Evolutionary conservation across 2,888 invertebrate genomes (phyloP), one percentile per base, ranked within the genome.

Genomic region (Sipha maydis): DNA sequence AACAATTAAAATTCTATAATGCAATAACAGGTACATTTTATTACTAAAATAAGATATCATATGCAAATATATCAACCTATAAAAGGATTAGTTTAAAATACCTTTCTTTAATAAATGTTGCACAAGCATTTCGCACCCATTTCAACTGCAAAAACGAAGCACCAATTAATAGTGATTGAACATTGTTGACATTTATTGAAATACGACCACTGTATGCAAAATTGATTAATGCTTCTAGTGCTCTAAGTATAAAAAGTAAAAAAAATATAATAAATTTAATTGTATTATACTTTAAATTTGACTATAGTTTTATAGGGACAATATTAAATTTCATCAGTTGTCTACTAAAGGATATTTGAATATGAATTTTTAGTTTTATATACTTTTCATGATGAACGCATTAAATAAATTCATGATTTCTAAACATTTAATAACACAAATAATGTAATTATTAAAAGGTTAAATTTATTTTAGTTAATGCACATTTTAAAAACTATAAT

Each of bases 171-270:
- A 97, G 93, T 90, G 95, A 95, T 91, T 97, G 97, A 0, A 97
- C 97, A 92, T 97, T 97, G 90, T 94, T 94, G 90, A 95, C 95
- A 91, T 95, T 95, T 88, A 97, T 94, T 89, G 94, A 94, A 14
- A 97, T 94, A 90, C 94, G 93, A 2, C 95, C 97, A 90, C 95
- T 96, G 92, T 97, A 97, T 0, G 97, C 96, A 93, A 95, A 97
- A 92, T 96, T 96, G 71, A 97, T 95, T 82, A 97, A 92, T 69
- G 95, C 94, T 92, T 97, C 96, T 90, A 97, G 92, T 11, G 96
- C 96, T 91, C 95, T 96, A 91, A 31, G 92, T 92, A 90, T 91
- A 90, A 90, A 90, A 25, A 90, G 90, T 3, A 69, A 69, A 69
- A n/a, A 71, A 28, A 17, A 31, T 71, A 71, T 17, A 0, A 31